Evolutionary conservation across 2,113 vertebrate genomes (phyloP), one percentile per base, ranked within the genome.

Genomic region (Mellivora capensis): DNA sequence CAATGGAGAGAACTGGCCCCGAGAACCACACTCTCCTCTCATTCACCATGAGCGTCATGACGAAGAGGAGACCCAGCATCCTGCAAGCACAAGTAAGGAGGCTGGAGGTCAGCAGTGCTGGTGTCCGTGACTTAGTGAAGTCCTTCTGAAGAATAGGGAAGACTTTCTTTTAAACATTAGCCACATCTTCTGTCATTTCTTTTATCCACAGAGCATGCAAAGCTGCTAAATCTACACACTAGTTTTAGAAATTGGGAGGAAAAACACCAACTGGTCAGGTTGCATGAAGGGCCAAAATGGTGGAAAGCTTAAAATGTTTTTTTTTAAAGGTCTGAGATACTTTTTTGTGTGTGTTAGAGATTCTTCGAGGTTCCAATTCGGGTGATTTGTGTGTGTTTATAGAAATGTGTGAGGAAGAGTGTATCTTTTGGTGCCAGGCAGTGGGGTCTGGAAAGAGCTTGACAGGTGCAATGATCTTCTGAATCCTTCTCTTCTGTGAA

Each of bases 1-100:
- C 84, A 49, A 86, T 21, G 93, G n/a, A 82, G 87, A 97, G 95
- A 95, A 92, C 11, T 15, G 74, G 86, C 96, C 93, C 82, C 86
- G 59, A 17, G 39, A 83, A 37, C 44, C 79, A 52, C 94, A 96
- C 14, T 49, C 93, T 83, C 54, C 86, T 89, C 34, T 97, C 59
- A 21, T 52, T 62, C 88, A 83, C 72, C 59, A 71, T 15, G 64
- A 95, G 11, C 89, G 44, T 76, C 79, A 59, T 3, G 95, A 98
- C 10, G 69, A 95, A 83, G 95, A 94, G 85, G 93, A 97, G 47
- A 93, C 18, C 54, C 52, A 61, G 9, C 91, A 25, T 96, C 25
- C 81, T 49, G 11, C 87, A 93, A 96, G 94, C 44, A 80, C 76
- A 82, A 83, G 97, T 42, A 86, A 92, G 94, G 87, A 72, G 57